Base-by-base conservation (phyloP, 2,113 vertebrate species). In the Corythoichthys haematopterus region DNA sequence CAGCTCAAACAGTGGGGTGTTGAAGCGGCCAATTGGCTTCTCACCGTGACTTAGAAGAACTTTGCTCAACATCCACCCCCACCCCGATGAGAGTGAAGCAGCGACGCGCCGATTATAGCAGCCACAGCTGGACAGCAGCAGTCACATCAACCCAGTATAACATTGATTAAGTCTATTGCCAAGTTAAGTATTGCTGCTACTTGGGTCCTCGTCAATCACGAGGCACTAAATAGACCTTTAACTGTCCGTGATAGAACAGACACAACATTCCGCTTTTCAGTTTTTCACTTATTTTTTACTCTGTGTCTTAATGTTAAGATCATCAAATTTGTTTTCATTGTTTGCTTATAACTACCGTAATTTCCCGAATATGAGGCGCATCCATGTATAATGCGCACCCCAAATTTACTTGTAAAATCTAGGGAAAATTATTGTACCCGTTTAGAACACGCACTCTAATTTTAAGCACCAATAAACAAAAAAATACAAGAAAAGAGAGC, bases 1-100 rank as follows among this genome's bases (percentile, higher is more conserved):
- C 59, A 83, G 58, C 79, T 72, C 64, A 66, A 85, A 61, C 86
- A 80, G 76, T 55, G 0, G 85, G 83, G 78, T 0, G 53, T 37
- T 72, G 70, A 76, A 76, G 74, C 69, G 70, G 79, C 35, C 82
- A 84, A 81, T 73, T 84, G 82, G 70, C 69, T 70, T 68, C 86
- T 77, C 3, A 33, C 82, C 78, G 84, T 77, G 84, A 75, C 52
- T 75, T 56, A 84, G 78, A 81, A 78, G 82, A 79, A 79, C 75
- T 76, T 38, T 68, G 79, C 67, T 37, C 47, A 65, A 56, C 28
- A 35, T 28, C 12, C 59, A 28, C 60, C 43, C 20, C 66, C 73
- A 35, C 43, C 61, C 55, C 53, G n/a, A 65, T 64, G 55, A 72
- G 71, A 43, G 65, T 14, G 57, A 45, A 69, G 47, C 46, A 46